phyloP scores from a whole-genome alignment of 2,113 vertebrate species.

The Otolemur garnettii region DNA sequence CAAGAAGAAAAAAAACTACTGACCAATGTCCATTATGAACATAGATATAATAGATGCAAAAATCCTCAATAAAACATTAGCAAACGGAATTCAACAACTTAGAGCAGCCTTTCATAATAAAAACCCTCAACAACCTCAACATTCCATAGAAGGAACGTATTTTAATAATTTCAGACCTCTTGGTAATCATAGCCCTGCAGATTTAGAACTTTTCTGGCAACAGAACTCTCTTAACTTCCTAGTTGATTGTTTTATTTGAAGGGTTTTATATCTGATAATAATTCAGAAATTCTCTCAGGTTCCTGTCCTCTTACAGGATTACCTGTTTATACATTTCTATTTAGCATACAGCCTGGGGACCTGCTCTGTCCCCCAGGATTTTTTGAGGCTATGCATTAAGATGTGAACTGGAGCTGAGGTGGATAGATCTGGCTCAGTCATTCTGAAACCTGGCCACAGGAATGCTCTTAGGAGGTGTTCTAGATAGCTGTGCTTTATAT shows the following conservation, averaged over 20 bases:
- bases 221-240: not conserved
- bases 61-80: too few species aligned
- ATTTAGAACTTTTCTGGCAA: not conserved
- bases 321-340: not conserved
- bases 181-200: not conserved
- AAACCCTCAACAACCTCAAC: too few species aligned
- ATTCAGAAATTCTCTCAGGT: not conserved
- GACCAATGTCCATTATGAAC: too few species aligned
- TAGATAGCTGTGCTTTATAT: not conserved
- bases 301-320: not conserved
- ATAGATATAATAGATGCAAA: too few species aligned
- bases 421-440: not conserved
- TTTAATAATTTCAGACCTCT: too few species aligned
- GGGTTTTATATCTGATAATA: not conserved
- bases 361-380: not conserved
- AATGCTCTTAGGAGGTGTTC: not conserved
- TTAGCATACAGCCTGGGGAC: not conserved
- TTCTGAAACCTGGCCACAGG: not conserved
- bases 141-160: too few species aligned
- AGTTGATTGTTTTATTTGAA: not conserved
- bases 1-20: too few species aligned
- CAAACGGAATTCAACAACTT: too few species aligned
- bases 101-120: too few species aligned
- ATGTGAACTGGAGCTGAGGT: not conserved
- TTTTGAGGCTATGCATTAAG: not conserved